These are phyloP conservation scores for Chymomyza procnemis DNA, from an alignment of 2,888 invertebrate species.

Conservation along the genomic window DNA sequence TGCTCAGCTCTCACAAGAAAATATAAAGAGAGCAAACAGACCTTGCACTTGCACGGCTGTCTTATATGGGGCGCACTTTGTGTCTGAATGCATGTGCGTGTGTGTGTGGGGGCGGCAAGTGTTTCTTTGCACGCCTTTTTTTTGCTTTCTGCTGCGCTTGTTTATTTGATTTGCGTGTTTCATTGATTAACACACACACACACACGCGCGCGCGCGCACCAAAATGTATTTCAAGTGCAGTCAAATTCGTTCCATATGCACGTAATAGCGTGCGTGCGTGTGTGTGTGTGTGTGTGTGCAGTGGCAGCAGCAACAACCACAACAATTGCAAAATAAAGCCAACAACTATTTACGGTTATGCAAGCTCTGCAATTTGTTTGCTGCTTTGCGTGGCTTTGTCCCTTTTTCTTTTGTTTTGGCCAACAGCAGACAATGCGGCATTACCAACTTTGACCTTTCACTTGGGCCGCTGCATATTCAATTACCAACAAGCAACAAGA, in stretches of 20 bases:
- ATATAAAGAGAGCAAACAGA: slow-evolving; percentile 36
- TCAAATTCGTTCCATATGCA: neutral
- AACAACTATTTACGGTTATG: neutral
- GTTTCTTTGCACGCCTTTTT: neutral
- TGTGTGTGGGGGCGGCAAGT: neutral
- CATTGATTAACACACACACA: slow-evolving; percentile 40
- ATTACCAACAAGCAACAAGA: too few species aligned
- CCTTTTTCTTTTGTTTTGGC: neutral
- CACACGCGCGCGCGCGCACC: slow-evolving; percentile 7
- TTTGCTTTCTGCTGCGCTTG: neutral
- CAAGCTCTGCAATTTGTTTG: neutral
- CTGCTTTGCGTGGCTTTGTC: neutral
- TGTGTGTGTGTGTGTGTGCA: neutral
- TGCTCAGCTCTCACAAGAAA: neutral
- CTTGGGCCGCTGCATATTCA: slow-evolving; percentile 10
- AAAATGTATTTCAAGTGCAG: slow-evolving; percentile 27
- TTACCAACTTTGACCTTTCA: slow-evolving; percentile 6
- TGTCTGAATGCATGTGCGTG: slow-evolving; percentile 17
- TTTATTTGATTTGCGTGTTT: slow-evolving; percentile 39
- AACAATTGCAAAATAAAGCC: neutral
- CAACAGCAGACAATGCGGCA: neutral
- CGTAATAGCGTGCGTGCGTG: too few species aligned
- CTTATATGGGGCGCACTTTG: slow-evolving; percentile 30
- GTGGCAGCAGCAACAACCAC: neutral
- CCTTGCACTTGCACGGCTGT: slow-evolving; percentile 58